Evolutionary conservation across 30 jellyfish, hydroid and myxozoan genomes (phyloP), one percentile per base, ranked within the genome.

Genomic region (Aurelia sp.): DNA sequence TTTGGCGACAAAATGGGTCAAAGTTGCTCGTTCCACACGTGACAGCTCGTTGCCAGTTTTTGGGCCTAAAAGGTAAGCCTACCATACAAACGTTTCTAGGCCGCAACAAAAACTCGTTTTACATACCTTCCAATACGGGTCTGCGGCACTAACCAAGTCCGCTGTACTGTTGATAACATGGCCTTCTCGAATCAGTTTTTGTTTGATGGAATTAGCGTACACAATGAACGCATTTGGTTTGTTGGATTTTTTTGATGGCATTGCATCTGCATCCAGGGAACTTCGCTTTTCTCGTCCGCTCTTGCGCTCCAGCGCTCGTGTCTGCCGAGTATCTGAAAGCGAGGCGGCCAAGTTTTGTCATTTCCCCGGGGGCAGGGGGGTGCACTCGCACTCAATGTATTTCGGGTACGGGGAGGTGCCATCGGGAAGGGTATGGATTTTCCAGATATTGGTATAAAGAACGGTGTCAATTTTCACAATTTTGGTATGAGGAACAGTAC

Each of bases 41-140:
- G 30, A 67, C 3, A 17, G 5, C 13, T 67, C 7, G 55, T 19
- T 33, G 4, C 18, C 19, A 17, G 50, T 8, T 15, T 7, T 17
- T 72, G 65, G 19, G 57, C 24, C 76, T 9, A 41, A 27, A 76
- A 20, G 1, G 3, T 2, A 8, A 44, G 55, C 7, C 55, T 13
- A 44, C 7, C 13, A 44, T 44, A 3, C 10, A 3, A 3, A 40
- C 60, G 65, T 9, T 18, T 21, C 17, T 7, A n/a, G 51, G 48
- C 17, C 66, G 31, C n/a, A 48, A 22, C 15, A 74, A 47, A 74
- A 48, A 52, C 19, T 51, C 0, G 55, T 44, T 3, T 5, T 18
- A 19, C 93, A 8, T 75, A 91, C 98, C 97, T 88, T 83, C 98
- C 98, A 93, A 44, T 57, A 53, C 4, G 98, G 96, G 15, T 92